phyloP scores from a whole-genome alignment of 2,888 invertebrate genomes.

The Trachelus troglodyta region DNA sequence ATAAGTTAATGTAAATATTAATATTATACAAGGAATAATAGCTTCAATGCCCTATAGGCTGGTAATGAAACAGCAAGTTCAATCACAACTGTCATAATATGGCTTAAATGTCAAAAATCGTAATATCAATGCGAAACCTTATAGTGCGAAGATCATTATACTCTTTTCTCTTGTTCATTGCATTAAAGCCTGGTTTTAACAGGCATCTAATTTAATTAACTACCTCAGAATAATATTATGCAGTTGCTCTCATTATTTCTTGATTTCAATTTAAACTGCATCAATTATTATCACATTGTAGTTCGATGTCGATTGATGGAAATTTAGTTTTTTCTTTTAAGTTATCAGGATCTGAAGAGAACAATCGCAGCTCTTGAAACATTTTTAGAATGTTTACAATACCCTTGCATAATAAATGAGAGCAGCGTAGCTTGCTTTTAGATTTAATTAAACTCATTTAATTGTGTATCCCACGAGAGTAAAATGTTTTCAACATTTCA shows the following conservation, averaged over 20 bases:
- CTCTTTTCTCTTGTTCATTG: not conserved
- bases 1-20: not conserved
- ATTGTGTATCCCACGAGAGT: not conserved
- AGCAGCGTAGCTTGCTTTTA: not conserved
- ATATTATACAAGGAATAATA: not conserved
- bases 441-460: not conserved
- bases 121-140: not conserved
- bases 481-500: not conserved
- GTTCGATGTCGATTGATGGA: not conserved
- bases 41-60: not conserved
- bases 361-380: not conserved
- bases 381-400: not conserved
- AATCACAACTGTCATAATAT: not conserved
- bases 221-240: not conserved
- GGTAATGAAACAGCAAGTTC: not conserved
- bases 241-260: not conserved
- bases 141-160: not conserved
- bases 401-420: not conserved
- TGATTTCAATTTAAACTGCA: not conserved
- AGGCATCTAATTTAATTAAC: not conserved
- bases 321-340: not conserved
- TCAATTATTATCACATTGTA: not conserved
- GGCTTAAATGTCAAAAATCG: not conserved
- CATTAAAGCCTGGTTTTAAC: not conserved
- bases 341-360: not conserved